Base-by-base conservation (phyloP, 2,888 invertebrate genomes). In the Schrankia costaestrigalis region DNA sequence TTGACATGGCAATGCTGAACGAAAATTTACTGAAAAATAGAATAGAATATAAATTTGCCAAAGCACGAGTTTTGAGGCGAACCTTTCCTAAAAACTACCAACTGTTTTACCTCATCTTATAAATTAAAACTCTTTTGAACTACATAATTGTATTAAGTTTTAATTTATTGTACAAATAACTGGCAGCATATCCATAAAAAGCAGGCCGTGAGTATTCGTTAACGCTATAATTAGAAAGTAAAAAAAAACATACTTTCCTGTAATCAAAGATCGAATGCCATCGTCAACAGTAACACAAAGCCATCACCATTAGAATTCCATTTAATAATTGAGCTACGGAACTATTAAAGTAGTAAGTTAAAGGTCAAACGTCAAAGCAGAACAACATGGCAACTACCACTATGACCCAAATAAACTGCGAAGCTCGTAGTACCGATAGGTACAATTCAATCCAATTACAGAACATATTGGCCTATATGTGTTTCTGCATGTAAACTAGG, bases 371-470 rank as follows among this genome's bases (percentile, higher is more conserved):
- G 65, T 69, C 67, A 63, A 25, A n/a, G n/a, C n/a, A n/a, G n/a
- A n/a, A 48, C 52, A 57, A 57, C 63, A 49, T 58, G 43, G 41
- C 45, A 51, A 50, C 56, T 46, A 56, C 51, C 54, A 57, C 63
- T 71, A 64, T 81, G 81, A 82, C 82, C 83, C 69, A 77, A 78
- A 82, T 82, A 77, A 66, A 68, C 63, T 69, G 57, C 53, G 64
- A 69, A 56, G 70, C 57, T 68, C 71, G 72, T 65, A 66, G 73
- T 63, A 72, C 73, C 79, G 73, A 77, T 82, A n/a, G n/a, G n/a
- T n/a, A 78, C 76, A 76, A 79, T 80, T 74, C 71, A 68, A 76
- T 76, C 76, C 80, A 82, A 81, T 81, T 80, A 80, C 66, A 62
- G 52, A 43, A 56, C 62, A 67, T 62, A 69, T 61, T 52, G 49